Conservation (phyloP, 2,113 vertebrate genomes). For the Helogale parvula region DNA sequence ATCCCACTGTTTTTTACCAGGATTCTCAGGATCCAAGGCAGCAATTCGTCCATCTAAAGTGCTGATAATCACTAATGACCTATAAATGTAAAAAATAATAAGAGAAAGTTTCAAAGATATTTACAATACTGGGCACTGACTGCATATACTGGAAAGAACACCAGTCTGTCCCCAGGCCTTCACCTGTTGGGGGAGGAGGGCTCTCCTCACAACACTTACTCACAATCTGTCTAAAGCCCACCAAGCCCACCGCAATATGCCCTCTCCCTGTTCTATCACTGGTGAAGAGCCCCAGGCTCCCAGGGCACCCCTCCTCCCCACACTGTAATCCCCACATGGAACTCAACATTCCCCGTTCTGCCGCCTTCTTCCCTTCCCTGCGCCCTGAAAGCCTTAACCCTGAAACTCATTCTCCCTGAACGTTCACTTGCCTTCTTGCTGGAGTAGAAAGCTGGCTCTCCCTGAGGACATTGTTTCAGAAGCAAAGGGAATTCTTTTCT, state of each 20-base stretch:
- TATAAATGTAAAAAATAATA: conserved; percentile 76
- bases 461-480: not conserved
- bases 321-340: not conserved
- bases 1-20: conserved; percentile 97
- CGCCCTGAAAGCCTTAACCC: not conserved
- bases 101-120: conserved; percentile 49
- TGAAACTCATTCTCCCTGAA: not conserved
- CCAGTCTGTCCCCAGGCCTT: not conserved
- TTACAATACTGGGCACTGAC: not conserved
- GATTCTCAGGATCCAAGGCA: conserved; percentile 96
- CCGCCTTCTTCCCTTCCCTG: not conserved
- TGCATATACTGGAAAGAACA: not conserved
- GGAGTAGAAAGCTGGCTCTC: not conserved
- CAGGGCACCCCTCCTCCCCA: not conserved
- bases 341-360: not conserved
- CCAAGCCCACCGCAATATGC: not conserved
- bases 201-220: not conserved
- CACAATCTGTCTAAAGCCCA: not conserved
- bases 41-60: conserved; percentile 96
- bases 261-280: not conserved
- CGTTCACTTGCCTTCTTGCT: not conserved
- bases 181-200: rapidly evolving
- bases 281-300: not conserved
- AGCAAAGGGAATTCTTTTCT: not conserved
- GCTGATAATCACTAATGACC: conserved; percentile 97